Evolutionary conservation across 1,140 invertebrate species (phyloP).

Genomic region (Pollicipes pollicipes): DNA sequence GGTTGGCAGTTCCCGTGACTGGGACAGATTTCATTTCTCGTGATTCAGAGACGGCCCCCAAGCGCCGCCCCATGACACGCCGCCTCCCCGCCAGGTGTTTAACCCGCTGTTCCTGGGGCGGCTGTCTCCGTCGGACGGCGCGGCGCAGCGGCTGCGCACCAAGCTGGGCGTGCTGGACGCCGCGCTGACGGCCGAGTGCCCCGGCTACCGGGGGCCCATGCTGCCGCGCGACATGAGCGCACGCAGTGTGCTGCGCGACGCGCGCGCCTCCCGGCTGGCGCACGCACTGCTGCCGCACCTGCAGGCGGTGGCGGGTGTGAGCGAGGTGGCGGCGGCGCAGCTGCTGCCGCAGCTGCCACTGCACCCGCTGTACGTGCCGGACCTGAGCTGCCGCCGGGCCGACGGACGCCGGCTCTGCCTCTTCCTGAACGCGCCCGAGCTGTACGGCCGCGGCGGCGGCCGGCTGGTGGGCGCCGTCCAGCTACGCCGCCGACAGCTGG

Average conservation of each 20-base stretch:
- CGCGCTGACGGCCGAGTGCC: constrained; percentile 42
- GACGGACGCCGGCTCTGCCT: not conserved
- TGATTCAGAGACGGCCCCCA: too few species aligned
- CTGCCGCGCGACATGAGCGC: constrained; percentile 34
- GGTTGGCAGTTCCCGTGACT: too few species aligned
- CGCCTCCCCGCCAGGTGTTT: constrained; percentile 32
- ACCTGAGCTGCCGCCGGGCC: not conserved
- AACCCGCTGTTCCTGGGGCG: constrained; percentile 41
- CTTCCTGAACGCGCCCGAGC: not conserved
- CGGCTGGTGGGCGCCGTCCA: not conserved
- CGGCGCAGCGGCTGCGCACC: constrained; percentile 23
- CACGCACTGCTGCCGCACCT: not conserved
- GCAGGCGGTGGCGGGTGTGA: not conserved
- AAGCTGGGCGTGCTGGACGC: constrained; percentile 44
- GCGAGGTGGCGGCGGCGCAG: not conserved
- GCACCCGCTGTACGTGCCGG: not conserved
- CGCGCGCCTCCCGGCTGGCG: constrained; percentile 19
- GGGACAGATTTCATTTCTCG: too few species aligned
- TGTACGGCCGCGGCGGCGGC: not conserved
- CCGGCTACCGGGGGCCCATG: constrained; percentile 37
- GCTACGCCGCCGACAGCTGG: not conserved
- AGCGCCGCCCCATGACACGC: not conserved
- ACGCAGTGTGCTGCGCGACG: constrained; percentile 30
- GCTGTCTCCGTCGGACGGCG: constrained; percentile 29
- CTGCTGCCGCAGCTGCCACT: not conserved